Conservation (phyloP, 2,888 invertebrate genomes). For the Diarsia brunnea region DNA sequence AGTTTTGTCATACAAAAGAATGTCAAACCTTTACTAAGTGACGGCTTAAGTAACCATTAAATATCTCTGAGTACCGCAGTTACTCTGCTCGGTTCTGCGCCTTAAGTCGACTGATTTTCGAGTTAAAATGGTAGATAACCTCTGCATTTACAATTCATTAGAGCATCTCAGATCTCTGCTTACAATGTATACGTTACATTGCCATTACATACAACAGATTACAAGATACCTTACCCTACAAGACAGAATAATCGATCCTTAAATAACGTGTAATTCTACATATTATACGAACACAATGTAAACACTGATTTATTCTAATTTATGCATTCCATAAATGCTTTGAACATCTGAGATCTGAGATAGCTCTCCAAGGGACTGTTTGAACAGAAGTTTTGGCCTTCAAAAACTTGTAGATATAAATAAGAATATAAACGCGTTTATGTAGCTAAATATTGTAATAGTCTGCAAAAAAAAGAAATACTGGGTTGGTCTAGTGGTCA, state of each 20-base stretch:
- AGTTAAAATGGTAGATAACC: not conserved
- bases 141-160: not conserved
- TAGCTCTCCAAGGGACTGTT: conserved; percentile 8
- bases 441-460: no score
- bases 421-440: no score
- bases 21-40: no score
- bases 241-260: conserved; percentile 30
- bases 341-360: conserved; percentile 21
- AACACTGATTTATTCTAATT: conserved; percentile 60
- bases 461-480: no score
- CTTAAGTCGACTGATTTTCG: not conserved
- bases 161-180: not conserved
- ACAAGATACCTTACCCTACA: conserved; percentile 26
- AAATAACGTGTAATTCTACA: conserved; percentile 34
- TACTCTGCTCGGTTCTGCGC: no score
- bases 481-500: no score
- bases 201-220: conserved; percentile 20
- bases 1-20: no score
- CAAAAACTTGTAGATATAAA: conserved; percentile 23
- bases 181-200: conserved; percentile 14
- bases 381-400: conserved; percentile 20
- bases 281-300: conserved; percentile 16
- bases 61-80: no score
- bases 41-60: no score
- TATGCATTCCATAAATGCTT: conserved; percentile 54